These are phyloP conservation scores for Trachymyrmex septentrionalis DNA, from an alignment of 1,140 invertebrate genomes.

Conservation along the genomic window DNA sequence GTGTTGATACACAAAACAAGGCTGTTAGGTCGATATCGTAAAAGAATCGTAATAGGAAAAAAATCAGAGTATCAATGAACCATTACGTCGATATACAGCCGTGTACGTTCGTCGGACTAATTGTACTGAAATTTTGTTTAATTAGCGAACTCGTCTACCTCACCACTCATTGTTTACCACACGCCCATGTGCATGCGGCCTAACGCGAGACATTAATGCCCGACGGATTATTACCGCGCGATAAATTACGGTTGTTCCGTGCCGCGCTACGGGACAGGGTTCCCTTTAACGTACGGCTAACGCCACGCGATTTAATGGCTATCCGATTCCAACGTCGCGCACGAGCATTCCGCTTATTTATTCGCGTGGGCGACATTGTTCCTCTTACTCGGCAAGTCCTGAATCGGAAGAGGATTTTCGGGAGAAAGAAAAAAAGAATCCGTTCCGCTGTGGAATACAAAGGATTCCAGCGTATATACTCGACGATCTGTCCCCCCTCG, in stretches of 20 bases:
- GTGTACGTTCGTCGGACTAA: constrained; percentile 14
- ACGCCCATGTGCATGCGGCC: constrained; percentile 9
- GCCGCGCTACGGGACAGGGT: constrained; percentile 29
- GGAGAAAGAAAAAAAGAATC: background rate
- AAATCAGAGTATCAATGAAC: background rate
- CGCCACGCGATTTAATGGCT: constrained; percentile 41
- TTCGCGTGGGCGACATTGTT: constrained; percentile 29
- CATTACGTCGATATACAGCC: background rate
- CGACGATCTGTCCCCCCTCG: background rate
- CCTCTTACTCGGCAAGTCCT: background rate
- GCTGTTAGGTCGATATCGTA: background rate
- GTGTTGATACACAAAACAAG: background rate
- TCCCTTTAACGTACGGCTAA: constrained; percentile 49
- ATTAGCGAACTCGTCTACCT: constrained; percentile 43
- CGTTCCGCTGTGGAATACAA: background rate
- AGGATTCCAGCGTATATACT: background rate
- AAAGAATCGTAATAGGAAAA: background rate
- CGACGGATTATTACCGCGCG: constrained; percentile 69
- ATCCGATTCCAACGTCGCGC: constrained; percentile 35
- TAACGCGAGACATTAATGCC: constrained; percentile 53
- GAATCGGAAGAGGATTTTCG: background rate
- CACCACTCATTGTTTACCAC: constrained; percentile 47
- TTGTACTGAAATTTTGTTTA: constrained; percentile 36
- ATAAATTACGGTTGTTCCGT: constrained; percentile 69
- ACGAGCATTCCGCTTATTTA: constrained; percentile 45